Percentiles rank a stretch among this genome's conserved stretches.
Conservation (phyloP, 2,113 vertebrate species). For the Pholis gunnellus region DNA sequence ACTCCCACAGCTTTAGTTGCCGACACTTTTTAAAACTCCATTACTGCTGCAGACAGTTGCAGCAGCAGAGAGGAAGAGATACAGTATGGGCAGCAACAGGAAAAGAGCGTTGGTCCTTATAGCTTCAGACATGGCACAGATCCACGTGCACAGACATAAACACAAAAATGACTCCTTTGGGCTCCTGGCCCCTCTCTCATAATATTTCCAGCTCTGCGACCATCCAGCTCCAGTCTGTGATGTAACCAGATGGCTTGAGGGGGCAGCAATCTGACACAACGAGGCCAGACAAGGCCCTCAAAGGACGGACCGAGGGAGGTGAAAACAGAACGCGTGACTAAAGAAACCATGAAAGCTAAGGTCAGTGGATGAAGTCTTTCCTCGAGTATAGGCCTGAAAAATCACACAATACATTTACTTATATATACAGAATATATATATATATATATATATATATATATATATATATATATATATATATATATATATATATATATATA, state of each 20-base stretch:
- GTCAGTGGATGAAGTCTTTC: constrained; percentile 41
- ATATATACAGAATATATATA: no score
- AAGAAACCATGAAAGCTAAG: constrained; percentile 38
- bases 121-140: constrained; percentile 21
- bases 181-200: constrained; percentile 17
- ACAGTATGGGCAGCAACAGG: constrained; percentile 4
- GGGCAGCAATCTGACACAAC: constrained; percentile 61
- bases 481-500: no score
- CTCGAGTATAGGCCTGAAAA: constrained; percentile 4
- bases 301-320: constrained; percentile 40
- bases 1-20: background rate
- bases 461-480: no score
- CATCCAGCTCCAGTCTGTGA: constrained; percentile 37
- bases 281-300: constrained; percentile 54
- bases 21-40: background rate
- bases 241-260: constrained; percentile 48
- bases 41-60: background rate
- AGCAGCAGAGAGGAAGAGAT: constrained; percentile 1
- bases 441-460: no score
- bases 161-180: constrained; percentile 25
- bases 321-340: constrained; percentile 15
- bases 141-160: constrained; percentile 20
- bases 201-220: constrained; percentile 31
- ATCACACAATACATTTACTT: background rate
- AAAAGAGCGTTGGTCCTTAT: background rate